A percentile compares a stretch with the other conserved stretches of the same genome.
These are phyloP conservation scores for Chrysina gloriosa DNA, from an alignment of 2,888 invertebrate species.

Conservation along the genomic window DNA sequence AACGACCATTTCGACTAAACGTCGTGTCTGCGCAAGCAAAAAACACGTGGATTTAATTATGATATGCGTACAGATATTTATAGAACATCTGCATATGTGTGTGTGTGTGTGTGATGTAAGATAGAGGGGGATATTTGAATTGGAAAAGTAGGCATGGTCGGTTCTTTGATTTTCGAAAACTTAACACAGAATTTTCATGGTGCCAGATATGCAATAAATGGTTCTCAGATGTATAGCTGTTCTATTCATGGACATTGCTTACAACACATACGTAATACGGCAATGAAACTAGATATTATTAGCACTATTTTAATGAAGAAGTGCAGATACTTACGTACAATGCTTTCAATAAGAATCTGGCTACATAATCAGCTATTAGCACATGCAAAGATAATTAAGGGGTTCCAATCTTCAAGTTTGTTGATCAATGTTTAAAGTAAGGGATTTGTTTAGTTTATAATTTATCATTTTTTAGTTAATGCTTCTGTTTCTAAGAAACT, in stretches of 20 bases:
- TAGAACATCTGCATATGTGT: constrained; percentile 7
- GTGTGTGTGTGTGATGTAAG: background rate
- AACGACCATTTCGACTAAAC: background rate
- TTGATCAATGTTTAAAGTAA: no score
- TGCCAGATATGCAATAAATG: background rate
- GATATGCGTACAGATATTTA: constrained; percentile 25
- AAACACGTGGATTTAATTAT: constrained; percentile 31
- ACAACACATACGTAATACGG: background rate
- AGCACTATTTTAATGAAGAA: no score
- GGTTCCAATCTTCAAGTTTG: no score
- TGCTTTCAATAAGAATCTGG: no score
- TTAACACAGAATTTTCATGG: background rate
- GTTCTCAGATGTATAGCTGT: background rate
- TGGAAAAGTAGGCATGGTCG: background rate
- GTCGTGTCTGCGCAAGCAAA: constrained; percentile 16
- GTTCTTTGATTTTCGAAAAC: background rate
- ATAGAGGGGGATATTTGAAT: constrained; percentile 2
- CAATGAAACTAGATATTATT: no score
- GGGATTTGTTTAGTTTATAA: no score
- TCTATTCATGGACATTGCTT: background rate
- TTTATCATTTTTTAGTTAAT: no score
- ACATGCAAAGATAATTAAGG: no score
- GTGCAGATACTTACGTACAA: no score
- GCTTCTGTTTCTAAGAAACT: no score
- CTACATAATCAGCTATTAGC: no score